Evolutionary conservation across 2,888 invertebrate genomes (phyloP), one percentile per base, ranked within the genome.

Genomic region (Rhaphigaster nebulosa): DNA sequence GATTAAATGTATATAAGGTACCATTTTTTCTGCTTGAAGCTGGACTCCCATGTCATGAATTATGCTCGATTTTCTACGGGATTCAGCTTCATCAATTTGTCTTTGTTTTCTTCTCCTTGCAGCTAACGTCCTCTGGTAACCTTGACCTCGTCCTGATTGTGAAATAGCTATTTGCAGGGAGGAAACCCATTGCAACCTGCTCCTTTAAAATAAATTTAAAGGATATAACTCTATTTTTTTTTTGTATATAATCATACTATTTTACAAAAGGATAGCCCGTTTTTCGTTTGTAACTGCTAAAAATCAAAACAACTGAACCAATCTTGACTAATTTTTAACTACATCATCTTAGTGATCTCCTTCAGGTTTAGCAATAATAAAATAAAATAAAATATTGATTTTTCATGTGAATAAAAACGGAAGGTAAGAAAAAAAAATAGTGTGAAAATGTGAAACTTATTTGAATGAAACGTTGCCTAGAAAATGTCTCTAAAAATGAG

Each of bases 151-250:
- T 0, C 95, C 96, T 0, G 96, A 96, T 92, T 96, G 95, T 41
- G 96, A 95, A 23, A 96, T 95, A 6, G 97, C 97, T 92, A 96
- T 95, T 91, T 96, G 96, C 13, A 97, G 93, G 0, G 96, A 96
- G n/a, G 96, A 96, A 91, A 97, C 94, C 97, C 97, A 97, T 94
- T 97, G 97, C 54, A 96, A 94, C 88, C 96, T 95, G 92, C 96
- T 96, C 94, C 95, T 95, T n/a, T 4, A 92, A 15, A 92, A 92
- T 88, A n/a, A 56, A 26, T 89, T 41, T 87, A 52, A 87, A 54
- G 15, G 38, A 41, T 45, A 0, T 50, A 34, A 70, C 50, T 6
- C 23, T 45, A 29, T 34, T 18, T 70, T 70, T 70, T 70, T 60
- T 56, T n/a, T n/a, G n/a, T n/a, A n/a, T 45, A 45, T 45, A 45